Evolutionary conservation across 2,888 invertebrate species (phyloP).

Genomic region (Charanyca ferruginea): DNA sequence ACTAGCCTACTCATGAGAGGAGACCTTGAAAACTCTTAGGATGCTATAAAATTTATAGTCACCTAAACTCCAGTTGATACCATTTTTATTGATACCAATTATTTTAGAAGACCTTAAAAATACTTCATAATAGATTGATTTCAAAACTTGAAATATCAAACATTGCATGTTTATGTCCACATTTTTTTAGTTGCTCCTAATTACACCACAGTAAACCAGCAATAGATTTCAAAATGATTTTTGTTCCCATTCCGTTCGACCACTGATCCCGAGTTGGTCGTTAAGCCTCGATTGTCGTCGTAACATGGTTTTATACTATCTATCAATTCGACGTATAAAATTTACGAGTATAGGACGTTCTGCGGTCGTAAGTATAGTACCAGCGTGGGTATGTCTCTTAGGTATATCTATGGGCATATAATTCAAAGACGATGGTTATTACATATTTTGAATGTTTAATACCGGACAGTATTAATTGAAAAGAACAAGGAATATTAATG

Average conservation of each 20-base stretch:
- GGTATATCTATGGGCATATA: too few relatives aligned
- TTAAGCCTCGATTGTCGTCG: slow-evolving; percentile 61
- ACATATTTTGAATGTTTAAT: slow-evolving; percentile 22
- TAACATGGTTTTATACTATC: slow-evolving; percentile 63
- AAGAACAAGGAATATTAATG: neutral
- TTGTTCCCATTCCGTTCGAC: slow-evolving; percentile 16
- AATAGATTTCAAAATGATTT: slow-evolving; percentile 34
- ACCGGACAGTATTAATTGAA: neutral
- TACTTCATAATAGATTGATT: too few relatives aligned
- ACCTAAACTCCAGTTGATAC: too few relatives aligned
- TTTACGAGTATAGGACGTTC: slow-evolving; percentile 51
- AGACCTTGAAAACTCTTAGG: neutral
- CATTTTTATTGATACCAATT: too few relatives aligned
- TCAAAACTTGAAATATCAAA: too few relatives aligned
- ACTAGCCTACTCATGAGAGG: too few relatives aligned
- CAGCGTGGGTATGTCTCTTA: slow-evolving; percentile 7
- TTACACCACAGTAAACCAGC: slow-evolving; percentile 13
- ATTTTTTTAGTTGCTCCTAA: neutral
- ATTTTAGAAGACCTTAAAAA: too few relatives aligned
- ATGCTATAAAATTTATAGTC: neutral
- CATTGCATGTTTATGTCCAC: slow-evolving; percentile 20
- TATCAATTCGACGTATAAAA: slow-evolving; percentile 63
- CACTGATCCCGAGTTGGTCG: slow-evolving; percentile 47
- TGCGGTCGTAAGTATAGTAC: slow-evolving; percentile 42
- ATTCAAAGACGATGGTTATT: slow-evolving; percentile 12